Conservation (phyloP, 1,140 invertebrate genomes). For the Drosophila novamexicana region DNA sequence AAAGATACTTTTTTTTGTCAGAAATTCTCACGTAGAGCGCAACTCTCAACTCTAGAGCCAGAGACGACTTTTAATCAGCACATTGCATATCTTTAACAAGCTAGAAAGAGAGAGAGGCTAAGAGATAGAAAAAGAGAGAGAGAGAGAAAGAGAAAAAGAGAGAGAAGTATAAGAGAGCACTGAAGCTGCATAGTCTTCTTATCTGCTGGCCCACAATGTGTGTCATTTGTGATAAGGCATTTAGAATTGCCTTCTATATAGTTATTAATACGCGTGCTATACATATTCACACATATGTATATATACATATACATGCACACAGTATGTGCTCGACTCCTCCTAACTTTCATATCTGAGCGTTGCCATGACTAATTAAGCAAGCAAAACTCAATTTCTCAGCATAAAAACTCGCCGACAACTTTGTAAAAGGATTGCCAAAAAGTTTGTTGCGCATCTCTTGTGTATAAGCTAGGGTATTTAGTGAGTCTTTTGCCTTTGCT, state of each 20-base stretch:
- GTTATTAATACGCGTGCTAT: slow-evolving; percentile 2
- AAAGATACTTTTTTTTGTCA: slow-evolving; percentile 1
- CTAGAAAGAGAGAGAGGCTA: slow-evolving; percentile 1
- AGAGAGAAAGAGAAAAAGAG: background rate
- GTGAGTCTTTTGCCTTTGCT: background rate
- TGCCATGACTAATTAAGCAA: slow-evolving; percentile 77
- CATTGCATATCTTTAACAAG: background rate
- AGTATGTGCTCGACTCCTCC: background rate
- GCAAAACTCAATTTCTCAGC: slow-evolving; percentile 74
- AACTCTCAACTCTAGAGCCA: background rate
- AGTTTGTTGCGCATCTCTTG: slow-evolving; percentile 35
- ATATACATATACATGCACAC: background rate
- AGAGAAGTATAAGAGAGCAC: background rate
- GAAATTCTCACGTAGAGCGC: slow-evolving; percentile 12
- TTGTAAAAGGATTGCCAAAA: slow-evolving; percentile 72
- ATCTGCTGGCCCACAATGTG: slow-evolving; percentile 57
- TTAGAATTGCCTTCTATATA: slow-evolving; percentile 17
- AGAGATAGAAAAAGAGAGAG: background rate
- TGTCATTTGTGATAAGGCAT: slow-evolving; percentile 68
- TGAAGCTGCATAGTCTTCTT: slow-evolving; percentile 38
- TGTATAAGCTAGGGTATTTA: slow-evolving; percentile 34
- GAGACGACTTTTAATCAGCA: background rate
- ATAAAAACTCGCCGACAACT: slow-evolving; percentile 74
- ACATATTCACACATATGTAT: background rate
- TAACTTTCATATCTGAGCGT: slow-evolving; percentile 9